A percentile compares a stretch with the other conserved stretches of the same genome.
Evolutionary conservation across 2,797 vertebrate genomes (phyloP).

Genomic region (Sphaeramia orbicularis): DNA sequence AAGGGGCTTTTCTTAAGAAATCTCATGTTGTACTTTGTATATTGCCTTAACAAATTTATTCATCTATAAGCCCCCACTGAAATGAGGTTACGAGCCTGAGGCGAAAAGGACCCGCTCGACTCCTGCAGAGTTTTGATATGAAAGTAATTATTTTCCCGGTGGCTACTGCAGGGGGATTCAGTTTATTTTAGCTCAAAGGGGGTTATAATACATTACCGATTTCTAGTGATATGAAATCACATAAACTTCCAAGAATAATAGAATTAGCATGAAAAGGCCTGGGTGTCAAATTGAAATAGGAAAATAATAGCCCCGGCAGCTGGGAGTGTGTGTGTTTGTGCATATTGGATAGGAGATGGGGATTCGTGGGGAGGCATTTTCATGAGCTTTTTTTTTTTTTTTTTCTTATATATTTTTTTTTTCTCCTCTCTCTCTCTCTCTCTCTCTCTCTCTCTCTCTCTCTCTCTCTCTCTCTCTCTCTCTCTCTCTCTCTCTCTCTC

Average conservation of each 20-base stretch:
- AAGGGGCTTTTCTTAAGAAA: constrained; percentile 86
- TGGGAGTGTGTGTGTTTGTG: constrained; percentile 98
- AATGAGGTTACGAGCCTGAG: constrained; percentile 96
- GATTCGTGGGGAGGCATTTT: constrained; percentile 99
- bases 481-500: constrained; percentile 1
- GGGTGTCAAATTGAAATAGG: constrained; percentile 99
- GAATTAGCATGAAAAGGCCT: constrained; percentile 99
- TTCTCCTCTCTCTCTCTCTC: constrained; percentile 10
- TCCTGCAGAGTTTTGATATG: constrained; percentile 99
- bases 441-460: constrained; percentile 46
- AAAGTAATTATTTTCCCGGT: constrained; percentile 99
- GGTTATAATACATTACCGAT: constrained; percentile 99
- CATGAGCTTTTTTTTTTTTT: constrained; percentile 88
- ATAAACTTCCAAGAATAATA: constrained; percentile 99
- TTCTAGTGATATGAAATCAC: constrained; percentile 99
- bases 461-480: neutral
- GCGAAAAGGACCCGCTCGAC: constrained; percentile 97
- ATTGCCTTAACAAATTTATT: constrained; percentile 99
- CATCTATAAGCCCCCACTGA: constrained; percentile 91
- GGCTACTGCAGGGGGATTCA: constrained; percentile 98
- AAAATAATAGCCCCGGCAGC: constrained; percentile 99
- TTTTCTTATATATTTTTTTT: neutral
- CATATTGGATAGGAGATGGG: constrained; percentile 97
- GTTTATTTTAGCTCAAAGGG: constrained; percentile 98
- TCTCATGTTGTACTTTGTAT: constrained; percentile 94